Conservation (phyloP, 2,888 invertebrate species). For the Buathra laborator region DNA sequence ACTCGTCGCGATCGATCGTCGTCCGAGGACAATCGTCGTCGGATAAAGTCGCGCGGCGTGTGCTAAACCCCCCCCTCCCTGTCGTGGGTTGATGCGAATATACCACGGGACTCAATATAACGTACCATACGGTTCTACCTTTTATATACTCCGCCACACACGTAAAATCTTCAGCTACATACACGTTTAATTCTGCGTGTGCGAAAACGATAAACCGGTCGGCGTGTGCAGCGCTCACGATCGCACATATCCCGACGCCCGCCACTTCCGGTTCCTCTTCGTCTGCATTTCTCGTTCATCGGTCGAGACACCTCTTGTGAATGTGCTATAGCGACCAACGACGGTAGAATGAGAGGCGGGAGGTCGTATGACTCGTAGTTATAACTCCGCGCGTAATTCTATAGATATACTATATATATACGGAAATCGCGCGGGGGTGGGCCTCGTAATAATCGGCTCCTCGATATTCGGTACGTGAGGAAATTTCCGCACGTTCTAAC, state of each 20-base stretch:
- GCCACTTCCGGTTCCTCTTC: slow-evolving; percentile 64
- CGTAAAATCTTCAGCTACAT: slow-evolving; percentile 1
- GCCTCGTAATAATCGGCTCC: slow-evolving; percentile 60
- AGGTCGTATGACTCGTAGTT: slow-evolving; percentile 23
- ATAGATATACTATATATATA: slow-evolving; percentile 30
- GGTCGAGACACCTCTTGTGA: slow-evolving; percentile 10
- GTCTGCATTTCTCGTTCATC: slow-evolving; percentile 32
- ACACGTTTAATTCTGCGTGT: not conserved
- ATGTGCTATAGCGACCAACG: slow-evolving; percentile 2
- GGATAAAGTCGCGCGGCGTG: slow-evolving; percentile 14
- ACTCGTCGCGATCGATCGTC: slow-evolving; percentile 59
- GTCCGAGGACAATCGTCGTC: slow-evolving; percentile 53
- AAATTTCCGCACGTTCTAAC: slow-evolving; percentile 58
- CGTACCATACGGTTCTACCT: not conserved
- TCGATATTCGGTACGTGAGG: slow-evolving; percentile 66
- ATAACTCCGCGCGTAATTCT: slow-evolving; percentile 10
- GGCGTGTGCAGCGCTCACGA: slow-evolving; percentile 13
- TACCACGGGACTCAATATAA: not conserved
- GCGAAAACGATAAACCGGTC: slow-evolving; percentile 51
- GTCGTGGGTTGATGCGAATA: slow-evolving; percentile 40
- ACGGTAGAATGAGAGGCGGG: slow-evolving; percentile 3
- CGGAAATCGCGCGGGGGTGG: slow-evolving; percentile 7
- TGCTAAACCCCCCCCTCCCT: slow-evolving; percentile 30
- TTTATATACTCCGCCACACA: not conserved
- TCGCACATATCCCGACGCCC: slow-evolving; percentile 36